Percentiles rank a stretch among this genome's conserved stretches.
phyloP scores from a whole-genome alignment of 1,140 invertebrate species.

The Teleopsis dalmanni region DNA sequence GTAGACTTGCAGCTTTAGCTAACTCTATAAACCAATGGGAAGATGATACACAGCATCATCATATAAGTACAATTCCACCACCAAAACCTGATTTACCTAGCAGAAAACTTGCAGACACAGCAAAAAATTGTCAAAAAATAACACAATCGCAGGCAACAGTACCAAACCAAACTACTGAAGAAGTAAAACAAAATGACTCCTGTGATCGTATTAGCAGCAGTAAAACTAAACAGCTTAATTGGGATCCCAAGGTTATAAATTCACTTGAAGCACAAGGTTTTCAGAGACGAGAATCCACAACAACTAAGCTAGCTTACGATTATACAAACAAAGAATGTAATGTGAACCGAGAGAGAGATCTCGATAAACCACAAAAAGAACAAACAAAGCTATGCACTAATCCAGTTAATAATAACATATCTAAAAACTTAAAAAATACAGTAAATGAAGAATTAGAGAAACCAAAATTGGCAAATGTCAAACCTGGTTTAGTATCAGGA shows the following conservation, averaged over 20 bases:
- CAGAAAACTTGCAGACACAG: conserved; percentile 4
- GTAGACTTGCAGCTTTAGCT: conserved; percentile 66
- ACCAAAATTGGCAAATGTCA: conserved; percentile 6
- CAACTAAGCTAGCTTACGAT: conserved; percentile 37
- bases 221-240: conserved; percentile 44
- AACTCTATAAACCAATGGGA: conserved; percentile 75
- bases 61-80: conserved; percentile 15
- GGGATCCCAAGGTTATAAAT: conserved; percentile 54
- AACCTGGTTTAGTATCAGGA: conserved; percentile 32
- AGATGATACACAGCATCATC: conserved; percentile 65
- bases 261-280: conserved; percentile 48
- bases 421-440: background rate
- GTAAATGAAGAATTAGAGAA: background rate
- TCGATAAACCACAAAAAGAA: background rate
- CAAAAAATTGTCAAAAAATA: conserved; percentile 11
- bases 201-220: background rate
- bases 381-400: background rate
- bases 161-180: conserved; percentile 5
- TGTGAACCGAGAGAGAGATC: too few species aligned
- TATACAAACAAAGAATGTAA: conserved; percentile 28
- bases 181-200: background rate
- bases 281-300: conserved; percentile 36
- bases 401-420: background rate
- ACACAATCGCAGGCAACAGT: conserved; percentile 1
- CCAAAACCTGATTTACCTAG: conserved; percentile 36